Evolutionary conservation across 2,113 vertebrate species (phyloP).

Genomic region (Nanorana parkeri): DNA sequence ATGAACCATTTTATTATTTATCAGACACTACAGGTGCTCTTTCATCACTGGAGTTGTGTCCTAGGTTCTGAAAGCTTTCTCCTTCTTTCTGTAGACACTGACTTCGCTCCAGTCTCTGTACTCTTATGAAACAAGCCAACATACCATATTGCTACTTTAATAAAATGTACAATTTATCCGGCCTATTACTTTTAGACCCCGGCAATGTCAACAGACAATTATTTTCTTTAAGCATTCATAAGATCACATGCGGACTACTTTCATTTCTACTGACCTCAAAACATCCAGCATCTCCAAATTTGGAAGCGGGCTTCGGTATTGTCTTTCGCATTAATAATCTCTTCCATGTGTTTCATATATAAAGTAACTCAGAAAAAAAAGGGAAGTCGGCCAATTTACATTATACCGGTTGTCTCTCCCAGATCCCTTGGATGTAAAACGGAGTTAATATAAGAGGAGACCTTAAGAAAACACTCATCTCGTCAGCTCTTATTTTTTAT

Average conservation of each 20-base stretch:
- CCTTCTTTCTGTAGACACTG: background rate
- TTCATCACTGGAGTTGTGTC: background rate
- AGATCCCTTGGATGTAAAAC: conserved; percentile 6
- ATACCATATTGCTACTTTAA: conserved; percentile 4
- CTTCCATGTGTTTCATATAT: conserved; percentile 48
- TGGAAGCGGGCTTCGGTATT: conserved; percentile 14
- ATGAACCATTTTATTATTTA: too few species aligned
- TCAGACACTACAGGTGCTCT: too few species aligned
- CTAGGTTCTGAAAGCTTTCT: background rate
- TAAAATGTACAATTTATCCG: conserved; percentile 19
- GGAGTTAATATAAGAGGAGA: background rate
- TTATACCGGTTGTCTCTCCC: background rate
- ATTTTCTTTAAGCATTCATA: conserved; percentile 34
- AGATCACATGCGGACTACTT: conserved; percentile 34
- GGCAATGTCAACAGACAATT: conserved; percentile 31
- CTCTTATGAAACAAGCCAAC: background rate
- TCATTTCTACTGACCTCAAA: conserved; percentile 46
- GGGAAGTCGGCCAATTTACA: background rate
- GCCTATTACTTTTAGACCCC: background rate
- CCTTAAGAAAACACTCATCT: conserved; percentile 13
- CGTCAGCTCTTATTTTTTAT: background rate
- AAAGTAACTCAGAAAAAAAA: conserved; percentile 6
- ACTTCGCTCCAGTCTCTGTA: background rate
- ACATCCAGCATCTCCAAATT: conserved; percentile 39
- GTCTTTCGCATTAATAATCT: conserved; percentile 43